A percentile compares a stretch with the other conserved stretches of the same genome.
Evolutionary conservation across 2,888 invertebrate species (phyloP).

Genomic region (Lissonota sp.): DNA sequence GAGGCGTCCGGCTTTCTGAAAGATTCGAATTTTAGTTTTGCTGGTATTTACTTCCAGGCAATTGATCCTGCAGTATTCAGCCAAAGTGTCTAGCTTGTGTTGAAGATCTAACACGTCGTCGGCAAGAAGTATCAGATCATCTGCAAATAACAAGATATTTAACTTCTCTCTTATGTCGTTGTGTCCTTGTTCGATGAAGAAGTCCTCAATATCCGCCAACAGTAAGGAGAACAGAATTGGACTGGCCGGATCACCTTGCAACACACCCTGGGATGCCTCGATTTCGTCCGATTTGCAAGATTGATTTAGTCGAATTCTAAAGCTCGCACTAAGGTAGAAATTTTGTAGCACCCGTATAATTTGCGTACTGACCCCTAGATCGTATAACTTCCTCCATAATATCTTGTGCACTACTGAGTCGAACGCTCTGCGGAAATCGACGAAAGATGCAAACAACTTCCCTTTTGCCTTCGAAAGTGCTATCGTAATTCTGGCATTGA

Average conservation of each 20-base stretch:
- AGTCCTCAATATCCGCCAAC: neutral
- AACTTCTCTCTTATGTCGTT: neutral
- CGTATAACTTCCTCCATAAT: too few species aligned
- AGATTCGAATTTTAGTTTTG: too few species aligned
- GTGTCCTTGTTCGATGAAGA: conserved; percentile 11
- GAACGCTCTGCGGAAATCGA: too few species aligned
- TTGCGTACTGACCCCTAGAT: conserved; percentile 56
- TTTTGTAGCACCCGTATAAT: conserved; percentile 53
- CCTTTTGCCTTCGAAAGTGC: too few species aligned
- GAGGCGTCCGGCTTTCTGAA: too few species aligned
- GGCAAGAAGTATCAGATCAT: conserved; percentile 32
- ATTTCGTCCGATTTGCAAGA: conserved; percentile 37
- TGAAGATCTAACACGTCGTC: conserved; percentile 1
- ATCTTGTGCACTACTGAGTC: too few species aligned
- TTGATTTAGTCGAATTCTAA: conserved; percentile 20
- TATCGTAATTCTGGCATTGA: too few species aligned
- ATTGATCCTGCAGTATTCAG: too few species aligned
- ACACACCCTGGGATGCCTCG: conserved; percentile 58
- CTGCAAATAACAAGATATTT: conserved; percentile 33
- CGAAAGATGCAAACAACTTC: too few species aligned
- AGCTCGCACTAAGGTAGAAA: conserved; percentile 42
- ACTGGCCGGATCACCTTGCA: conserved; percentile 57
- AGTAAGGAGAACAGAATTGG: conserved; percentile 53
- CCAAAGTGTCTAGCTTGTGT: conserved; percentile 28
- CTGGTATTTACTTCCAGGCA: too few species aligned